Conservation (phyloP, 2,113 vertebrate genomes). For the Oophaga pumilio region DNA sequence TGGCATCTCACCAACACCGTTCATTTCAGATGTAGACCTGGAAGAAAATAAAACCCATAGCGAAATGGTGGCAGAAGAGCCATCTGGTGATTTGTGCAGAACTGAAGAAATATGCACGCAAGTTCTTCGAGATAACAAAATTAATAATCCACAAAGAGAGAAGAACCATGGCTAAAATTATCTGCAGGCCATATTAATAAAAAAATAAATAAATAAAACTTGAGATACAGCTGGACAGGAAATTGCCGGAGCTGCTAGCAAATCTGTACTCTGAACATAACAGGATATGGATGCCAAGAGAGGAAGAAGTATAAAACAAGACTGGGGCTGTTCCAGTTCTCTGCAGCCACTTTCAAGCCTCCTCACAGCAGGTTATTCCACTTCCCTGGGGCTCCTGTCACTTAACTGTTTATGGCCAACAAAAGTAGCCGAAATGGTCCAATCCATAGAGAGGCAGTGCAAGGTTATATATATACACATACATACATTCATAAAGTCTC, state of each 20-base stretch:
- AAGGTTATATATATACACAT: no score
- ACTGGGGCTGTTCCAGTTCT: constrained; percentile 79
- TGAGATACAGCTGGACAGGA: constrained; percentile 87
- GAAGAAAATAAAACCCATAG: constrained; percentile 73
- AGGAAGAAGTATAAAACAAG: constrained; percentile 81
- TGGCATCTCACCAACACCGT: constrained; percentile 73
- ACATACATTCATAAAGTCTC: no score
- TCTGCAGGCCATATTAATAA: constrained; percentile 64
- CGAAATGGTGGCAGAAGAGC: constrained; percentile 72
- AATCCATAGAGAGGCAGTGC: neutral
- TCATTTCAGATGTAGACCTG: constrained; percentile 74
- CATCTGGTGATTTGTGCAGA: constrained; percentile 74
- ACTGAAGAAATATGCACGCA: constrained; percentile 70
- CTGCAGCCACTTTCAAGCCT: constrained; percentile 71
- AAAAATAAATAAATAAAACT: constrained; percentile 63
- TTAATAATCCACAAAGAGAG: constrained; percentile 78
- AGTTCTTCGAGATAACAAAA: constrained; percentile 73
- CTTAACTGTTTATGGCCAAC: neutral
- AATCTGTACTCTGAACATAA: constrained; percentile 80
- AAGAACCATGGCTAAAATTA: constrained; percentile 79
- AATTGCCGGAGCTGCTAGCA: constrained; percentile 82
- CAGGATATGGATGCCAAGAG: constrained; percentile 78
- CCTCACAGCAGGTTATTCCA: constrained; percentile 41
- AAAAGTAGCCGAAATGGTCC: neutral
- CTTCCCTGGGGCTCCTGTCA: neutral